Evolutionary conservation across 2,797 vertebrate species (phyloP), one percentile per base, ranked within the genome.

Genomic region (Atherinosoma microstoma): DNA sequence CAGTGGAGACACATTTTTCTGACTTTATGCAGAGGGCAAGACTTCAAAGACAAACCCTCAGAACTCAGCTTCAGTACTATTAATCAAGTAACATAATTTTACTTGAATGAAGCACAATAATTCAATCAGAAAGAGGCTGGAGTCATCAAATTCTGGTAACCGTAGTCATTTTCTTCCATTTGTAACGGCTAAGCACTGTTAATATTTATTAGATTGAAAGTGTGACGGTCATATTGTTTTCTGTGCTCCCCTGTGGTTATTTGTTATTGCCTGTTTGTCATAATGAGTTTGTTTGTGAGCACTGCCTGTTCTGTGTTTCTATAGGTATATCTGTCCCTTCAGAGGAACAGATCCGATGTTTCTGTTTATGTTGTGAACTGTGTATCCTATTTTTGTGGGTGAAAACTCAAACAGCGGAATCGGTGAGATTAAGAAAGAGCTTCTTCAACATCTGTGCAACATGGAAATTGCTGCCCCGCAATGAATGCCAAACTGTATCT

Each of bases 31-130:
- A 86, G 75, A 87, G 79, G 78, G 69, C 73, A 75, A 34, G 29
- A 79, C 83, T 90, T 91, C 87, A 91, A 91, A 93, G 82, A 74
- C 73, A 68, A 80, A 73, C n/a, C 63, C 67, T 64, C 70, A 80
- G 64, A 75, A 72, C 66, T 69, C 63, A 2, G 75, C 73, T 80
- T 67, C 68, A 70, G 42, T 70, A 45, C 61, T 72, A 59, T 65
- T 90, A 89, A 92, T 92, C 83, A 86, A 78, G 65, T 79, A 65
- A 63, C 45, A 58, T 63, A 32, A 49, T 60, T 78, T 84, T 58
- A 54, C 69, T 64, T 67, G 49, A 87, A 81, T 70, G 74, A 88
- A 89, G 73, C 58, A 34, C 42, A 60, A 64, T 76, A 63, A 86
- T 90, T 85, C 38, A 75, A 87, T 91, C 78, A 85, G 67, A 78